These are phyloP conservation scores for Oreonectes daqikongensis DNA, from an alignment of 2,797 vertebrate genomes.

Conservation along the genomic window DNA sequence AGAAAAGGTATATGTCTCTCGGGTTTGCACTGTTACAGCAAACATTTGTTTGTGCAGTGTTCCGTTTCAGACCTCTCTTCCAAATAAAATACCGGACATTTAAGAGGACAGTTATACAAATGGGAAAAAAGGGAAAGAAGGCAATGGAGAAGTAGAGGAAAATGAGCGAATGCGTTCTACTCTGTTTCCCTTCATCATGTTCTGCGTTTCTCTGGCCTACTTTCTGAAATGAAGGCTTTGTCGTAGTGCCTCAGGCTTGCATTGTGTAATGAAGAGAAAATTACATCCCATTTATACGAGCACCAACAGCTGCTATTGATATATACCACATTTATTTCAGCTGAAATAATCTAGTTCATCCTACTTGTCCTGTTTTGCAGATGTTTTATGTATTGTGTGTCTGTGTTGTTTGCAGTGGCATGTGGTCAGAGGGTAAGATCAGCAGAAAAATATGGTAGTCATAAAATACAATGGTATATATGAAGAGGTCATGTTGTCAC, in stretches of 20 bases:
- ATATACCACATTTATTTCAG: too few species aligned
- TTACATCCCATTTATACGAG: slow-evolving; percentile 47
- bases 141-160: slow-evolving; percentile 30
- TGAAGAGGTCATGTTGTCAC: too few species aligned
- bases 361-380: not conserved
- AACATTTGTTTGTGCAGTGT: slow-evolving; percentile 89
- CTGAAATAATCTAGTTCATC: slow-evolving; percentile 27
- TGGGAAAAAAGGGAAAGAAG: slow-evolving; percentile 20
- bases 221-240: slow-evolving; percentile 52
- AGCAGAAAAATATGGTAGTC: not conserved
- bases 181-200: slow-evolving; percentile 27
- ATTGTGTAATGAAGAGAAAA: slow-evolving; percentile 47
- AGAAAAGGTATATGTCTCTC: slow-evolving; percentile 69
- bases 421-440: slow-evolving; percentile 1
- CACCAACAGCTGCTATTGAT: slow-evolving; percentile 22
- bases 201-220: slow-evolving; percentile 49
- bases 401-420: slow-evolving; percentile 14
- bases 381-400: slow-evolving; percentile 23
- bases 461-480: not conserved
- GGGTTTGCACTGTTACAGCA: slow-evolving; percentile 81
- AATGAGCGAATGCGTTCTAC: slow-evolving; percentile 16
- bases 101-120: slow-evolving; percentile 49
- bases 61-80: slow-evolving; percentile 69
- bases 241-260: slow-evolving; percentile 41
- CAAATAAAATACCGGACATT: slow-evolving; percentile 38